A percentile compares a stretch with the other conserved stretches of the same genome.
Evolutionary conservation across 2,888 invertebrate genomes (phyloP).

Genomic region (Linnaemya tessellans): DNA sequence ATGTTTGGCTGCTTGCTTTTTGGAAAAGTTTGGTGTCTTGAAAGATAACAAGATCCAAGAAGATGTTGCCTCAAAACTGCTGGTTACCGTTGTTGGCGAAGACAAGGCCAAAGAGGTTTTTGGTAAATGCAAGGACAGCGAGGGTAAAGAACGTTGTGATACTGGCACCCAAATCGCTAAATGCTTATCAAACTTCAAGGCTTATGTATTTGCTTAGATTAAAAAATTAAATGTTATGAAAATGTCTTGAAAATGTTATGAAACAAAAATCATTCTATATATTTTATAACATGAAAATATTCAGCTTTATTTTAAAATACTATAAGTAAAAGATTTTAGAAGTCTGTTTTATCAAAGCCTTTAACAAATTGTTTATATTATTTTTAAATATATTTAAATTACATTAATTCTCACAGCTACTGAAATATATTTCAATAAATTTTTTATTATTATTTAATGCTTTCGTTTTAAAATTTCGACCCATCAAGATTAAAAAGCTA

Average conservation of each 20-base stretch:
- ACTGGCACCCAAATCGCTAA: constrained; percentile 76
- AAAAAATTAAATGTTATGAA: no score
- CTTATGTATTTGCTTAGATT: constrained; percentile 30
- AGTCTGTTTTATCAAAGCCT: no score
- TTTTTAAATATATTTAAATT: neutral
- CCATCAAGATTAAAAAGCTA: neutral
- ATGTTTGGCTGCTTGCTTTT: constrained; percentile 81
- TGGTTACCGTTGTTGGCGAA: constrained; percentile 76
- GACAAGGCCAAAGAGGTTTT: constrained; percentile 74
- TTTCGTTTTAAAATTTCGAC: neutral
- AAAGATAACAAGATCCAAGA: constrained; percentile 78
- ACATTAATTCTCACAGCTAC: neutral
- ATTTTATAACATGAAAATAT: no score
- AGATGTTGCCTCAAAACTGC: constrained; percentile 72
- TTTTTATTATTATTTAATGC: neutral
- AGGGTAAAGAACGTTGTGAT: constrained; percentile 78
- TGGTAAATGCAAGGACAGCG: constrained; percentile 62
- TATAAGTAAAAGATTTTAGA: no score
- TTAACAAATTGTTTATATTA: neutral
- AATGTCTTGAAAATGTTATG: no score
- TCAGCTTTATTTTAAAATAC: no score
- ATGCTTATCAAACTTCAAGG: constrained; percentile 75
- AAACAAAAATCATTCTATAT: no score
- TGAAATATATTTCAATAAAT: neutral
- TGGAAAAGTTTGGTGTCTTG: constrained; percentile 78